Conservation (phyloP, 2,113 vertebrate genomes). For the Pangasianodon hypophthalmus region DNA sequence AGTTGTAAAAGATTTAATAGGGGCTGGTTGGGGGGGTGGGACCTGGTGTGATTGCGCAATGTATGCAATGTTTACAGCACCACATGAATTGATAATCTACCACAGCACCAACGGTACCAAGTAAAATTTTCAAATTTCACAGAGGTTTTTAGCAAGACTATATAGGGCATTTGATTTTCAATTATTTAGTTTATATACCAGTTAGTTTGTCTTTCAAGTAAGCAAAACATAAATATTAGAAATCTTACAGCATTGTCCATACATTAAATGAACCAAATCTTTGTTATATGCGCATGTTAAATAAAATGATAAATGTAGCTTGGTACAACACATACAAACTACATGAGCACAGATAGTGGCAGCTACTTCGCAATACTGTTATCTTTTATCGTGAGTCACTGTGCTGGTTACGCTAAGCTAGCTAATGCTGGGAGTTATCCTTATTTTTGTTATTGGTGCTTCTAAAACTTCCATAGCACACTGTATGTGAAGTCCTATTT, state of each 20-base stretch:
- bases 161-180: not conserved
- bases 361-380: not conserved
- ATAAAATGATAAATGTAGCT: not conserved
- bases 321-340: not conserved
- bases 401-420: not conserved
- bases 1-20: not conserved
- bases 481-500: not conserved
- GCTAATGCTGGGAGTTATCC: not conserved
- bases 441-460: not conserved
- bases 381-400: not conserved
- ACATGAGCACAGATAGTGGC: not conserved
- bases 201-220: not conserved
- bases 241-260: not conserved
- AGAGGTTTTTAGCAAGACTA: not conserved
- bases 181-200: not conserved
- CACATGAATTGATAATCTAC: too few relatives aligned
- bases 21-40: not conserved
- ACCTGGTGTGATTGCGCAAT: not conserved
- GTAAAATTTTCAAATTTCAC: not conserved
- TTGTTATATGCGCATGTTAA: not conserved
- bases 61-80: not conserved
- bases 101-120: not conserved
- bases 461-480: not conserved
- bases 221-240: not conserved
- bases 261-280: not conserved